A percentile compares a stretch with the other conserved stretches of the same genome.
phyloP scores from a whole-genome alignment of 2,113 vertebrate species.

The Ochotona curzoniae region DNA sequence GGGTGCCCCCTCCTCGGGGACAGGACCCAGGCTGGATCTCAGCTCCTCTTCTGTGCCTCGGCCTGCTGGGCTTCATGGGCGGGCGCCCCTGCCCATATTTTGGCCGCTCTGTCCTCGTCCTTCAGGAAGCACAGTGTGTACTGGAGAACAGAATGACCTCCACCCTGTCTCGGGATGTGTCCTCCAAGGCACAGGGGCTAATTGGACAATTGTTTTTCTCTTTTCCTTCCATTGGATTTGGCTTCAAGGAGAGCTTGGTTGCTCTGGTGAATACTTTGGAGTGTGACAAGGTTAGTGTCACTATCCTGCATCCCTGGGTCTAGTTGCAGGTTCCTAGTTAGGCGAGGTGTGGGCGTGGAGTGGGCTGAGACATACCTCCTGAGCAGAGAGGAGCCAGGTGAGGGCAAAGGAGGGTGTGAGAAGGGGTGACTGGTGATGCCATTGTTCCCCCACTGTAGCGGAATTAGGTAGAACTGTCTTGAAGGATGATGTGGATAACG shows the following conservation, averaged over 20 bases:
- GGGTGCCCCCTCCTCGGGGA: background rate
- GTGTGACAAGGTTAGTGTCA: background rate
- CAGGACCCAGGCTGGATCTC: no score
- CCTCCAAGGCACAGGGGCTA: background rate
- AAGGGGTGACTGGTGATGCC: no score
- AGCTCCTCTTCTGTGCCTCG: background rate
- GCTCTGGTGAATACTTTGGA: background rate
- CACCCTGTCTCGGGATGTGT: background rate
- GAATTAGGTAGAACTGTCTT: background rate
- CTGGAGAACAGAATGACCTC: background rate
- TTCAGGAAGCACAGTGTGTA: background rate
- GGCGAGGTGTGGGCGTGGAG: background rate
- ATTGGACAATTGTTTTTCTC: background rate
- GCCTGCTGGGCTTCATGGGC: background rate
- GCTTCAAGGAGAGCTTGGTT: background rate
- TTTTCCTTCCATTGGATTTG: constrained; percentile 31
- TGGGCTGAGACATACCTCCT: background rate
- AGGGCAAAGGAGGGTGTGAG: background rate
- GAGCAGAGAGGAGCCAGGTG: background rate
- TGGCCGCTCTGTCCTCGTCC: background rate
- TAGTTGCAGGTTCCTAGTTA: background rate
- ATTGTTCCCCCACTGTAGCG: background rate
- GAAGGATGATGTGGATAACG: background rate
- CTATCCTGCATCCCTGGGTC: background rate
- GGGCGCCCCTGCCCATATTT: background rate